phyloP scores from a whole-genome alignment of 1,140 invertebrate species.

The Aphelenchoides avenae region DNA sequence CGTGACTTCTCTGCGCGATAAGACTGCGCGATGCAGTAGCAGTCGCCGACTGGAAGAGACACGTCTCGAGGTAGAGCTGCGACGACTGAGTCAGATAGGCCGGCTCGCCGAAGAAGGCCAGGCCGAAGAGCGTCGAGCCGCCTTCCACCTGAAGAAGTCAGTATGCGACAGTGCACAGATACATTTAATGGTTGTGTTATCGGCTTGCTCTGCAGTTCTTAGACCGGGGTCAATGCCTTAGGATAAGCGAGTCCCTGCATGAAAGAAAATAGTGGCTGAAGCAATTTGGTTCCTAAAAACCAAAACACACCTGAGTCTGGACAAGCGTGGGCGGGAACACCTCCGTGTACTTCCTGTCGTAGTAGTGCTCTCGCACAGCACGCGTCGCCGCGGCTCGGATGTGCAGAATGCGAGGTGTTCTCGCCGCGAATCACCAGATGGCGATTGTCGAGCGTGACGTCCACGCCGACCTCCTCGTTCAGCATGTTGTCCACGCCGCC shows the following conservation, averaged over 20 bases:
- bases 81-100: conserved; percentile 96
- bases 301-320: conserved; percentile 63
- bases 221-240: too few relatives aligned
- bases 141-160: conserved; percentile 77
- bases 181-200: background rate
- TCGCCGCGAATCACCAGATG: conserved; percentile 98
- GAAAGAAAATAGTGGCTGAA: too few relatives aligned
- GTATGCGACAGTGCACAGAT: background rate
- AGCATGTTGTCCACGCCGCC: conserved; percentile 93
- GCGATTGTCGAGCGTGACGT: conserved; percentile 93
- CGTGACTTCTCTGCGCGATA: conserved; percentile 94
- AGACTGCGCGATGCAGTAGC: conserved; percentile 93
- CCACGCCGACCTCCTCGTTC: conserved; percentile 90
- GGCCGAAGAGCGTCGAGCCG: conserved; percentile 91
- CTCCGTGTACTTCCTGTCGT: conserved; percentile 78
- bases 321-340: conserved; percentile 90
- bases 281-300: too few relatives aligned
- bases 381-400: conserved; percentile 82
- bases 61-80: conserved; percentile 96
- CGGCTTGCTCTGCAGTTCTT: background rate
- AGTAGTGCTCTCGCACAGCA: conserved; percentile 88
- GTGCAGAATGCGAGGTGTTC: conserved; percentile 84
- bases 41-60: conserved; percentile 87
- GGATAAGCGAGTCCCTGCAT: too few relatives aligned
- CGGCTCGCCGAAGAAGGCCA: conserved; percentile 83